These are phyloP conservation scores for Epinotia ramella DNA, from an alignment of 2,888 invertebrate genomes.

Conservation along the genomic window DNA sequence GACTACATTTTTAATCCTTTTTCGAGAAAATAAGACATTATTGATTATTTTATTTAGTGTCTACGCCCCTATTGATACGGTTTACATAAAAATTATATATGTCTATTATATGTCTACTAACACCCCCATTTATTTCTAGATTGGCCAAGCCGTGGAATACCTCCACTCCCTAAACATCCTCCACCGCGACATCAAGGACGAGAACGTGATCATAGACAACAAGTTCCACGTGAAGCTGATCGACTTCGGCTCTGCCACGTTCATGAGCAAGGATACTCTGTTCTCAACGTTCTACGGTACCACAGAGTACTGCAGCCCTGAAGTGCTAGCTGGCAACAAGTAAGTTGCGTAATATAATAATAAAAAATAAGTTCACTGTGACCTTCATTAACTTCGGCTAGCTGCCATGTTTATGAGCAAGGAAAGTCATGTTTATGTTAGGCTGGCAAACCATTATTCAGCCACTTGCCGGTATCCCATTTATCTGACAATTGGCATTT, in stretches of 20 bases:
- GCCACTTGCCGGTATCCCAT: no score
- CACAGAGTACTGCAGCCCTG: constrained; percentile 91
- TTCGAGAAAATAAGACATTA: no score
- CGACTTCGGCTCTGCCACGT: constrained; percentile 91
- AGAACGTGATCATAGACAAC: constrained; percentile 90
- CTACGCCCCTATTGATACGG: no score
- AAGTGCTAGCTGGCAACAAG: constrained; percentile 89
- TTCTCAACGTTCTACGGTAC: constrained; percentile 92
- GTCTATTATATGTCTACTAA: not conserved
- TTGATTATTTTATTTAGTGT: no score
- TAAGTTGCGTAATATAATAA: constrained; percentile 59
- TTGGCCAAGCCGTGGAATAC: constrained; percentile 89
- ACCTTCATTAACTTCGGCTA: no score
- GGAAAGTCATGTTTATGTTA: no score
- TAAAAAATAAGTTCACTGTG: no score
- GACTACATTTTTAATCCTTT: no score
- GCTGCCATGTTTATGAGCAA: no score
- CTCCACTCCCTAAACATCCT: constrained; percentile 88
- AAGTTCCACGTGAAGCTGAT: constrained; percentile 90
- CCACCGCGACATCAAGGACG: constrained; percentile 91
- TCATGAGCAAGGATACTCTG: constrained; percentile 85
- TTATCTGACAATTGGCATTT: no score
- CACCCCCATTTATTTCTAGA: constrained; percentile 70
- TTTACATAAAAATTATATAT: no score
- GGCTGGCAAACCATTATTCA: no score